Evolutionary conservation across 1,140 invertebrate species (phyloP), one percentile per base, ranked within the genome.

Genomic region (Eumeta japonica): DNA sequence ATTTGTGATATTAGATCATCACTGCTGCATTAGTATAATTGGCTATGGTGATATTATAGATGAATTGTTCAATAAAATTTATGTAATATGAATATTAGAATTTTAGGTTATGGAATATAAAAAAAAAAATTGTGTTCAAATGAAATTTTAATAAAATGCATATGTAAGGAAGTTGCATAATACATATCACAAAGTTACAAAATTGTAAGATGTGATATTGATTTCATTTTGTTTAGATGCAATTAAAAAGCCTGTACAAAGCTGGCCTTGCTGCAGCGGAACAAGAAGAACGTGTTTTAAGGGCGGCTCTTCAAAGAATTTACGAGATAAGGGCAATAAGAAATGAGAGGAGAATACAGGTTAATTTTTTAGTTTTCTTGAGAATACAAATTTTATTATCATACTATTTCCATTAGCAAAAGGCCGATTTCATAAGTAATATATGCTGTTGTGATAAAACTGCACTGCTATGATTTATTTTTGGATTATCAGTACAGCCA

Each of bases 301-400:
- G 92, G 16, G 84, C 86, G 52, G 89, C 91, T 1, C 60, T 97
- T 14, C 81, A 85, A 24, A 90, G 90, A 63, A 94, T 98, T 35
- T 87, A 88, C 62, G 92, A 97, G 74, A 94, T 98, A 35, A 80
- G 92, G 39, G 82, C 83, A 7, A 91, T 97, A 15, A 83, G 89
- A 54, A 92, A 94, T 73, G 90, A 94, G 56, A 79, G 90, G 28
- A 79, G 91, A 43, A 89, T 93, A 48, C 88, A 91, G 72, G 85
- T 86, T 30, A 11, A 30, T 13, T 14, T 14, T 30, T 30, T 30
- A 30, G 13, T 30, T 11, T 5, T 14, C 20, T 24, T 24, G n/a
- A 24, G 7, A 24, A 24, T 24, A 7, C 7, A n/a, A 24, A 24
- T n/a, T 7, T 24, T 7, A 24, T 7, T 24, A 7, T n/a, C 20